Evolutionary conservation across 2,797 vertebrate genomes (phyloP).

Genomic region (Muscicapa comitata): DNA sequence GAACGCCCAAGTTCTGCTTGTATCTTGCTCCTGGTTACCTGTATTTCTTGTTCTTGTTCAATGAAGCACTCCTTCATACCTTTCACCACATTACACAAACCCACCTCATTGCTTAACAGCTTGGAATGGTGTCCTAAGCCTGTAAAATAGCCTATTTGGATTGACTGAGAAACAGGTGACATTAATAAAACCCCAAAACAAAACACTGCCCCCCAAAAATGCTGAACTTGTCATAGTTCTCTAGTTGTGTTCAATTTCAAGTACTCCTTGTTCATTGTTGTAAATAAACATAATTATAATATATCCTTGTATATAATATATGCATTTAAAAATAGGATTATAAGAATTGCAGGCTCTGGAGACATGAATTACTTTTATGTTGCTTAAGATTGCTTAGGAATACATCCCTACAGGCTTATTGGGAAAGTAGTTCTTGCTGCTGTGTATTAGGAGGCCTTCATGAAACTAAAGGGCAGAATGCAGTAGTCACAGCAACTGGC

Average conservation of each 20-base stretch:
- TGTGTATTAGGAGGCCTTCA: not conserved
- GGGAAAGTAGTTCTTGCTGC: not conserved
- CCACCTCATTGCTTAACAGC: not conserved
- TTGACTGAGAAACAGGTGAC: not conserved
- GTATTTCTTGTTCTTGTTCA: not conserved
- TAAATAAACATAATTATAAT: not conserved
- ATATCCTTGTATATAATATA: not conserved
- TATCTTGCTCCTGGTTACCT: not conserved
- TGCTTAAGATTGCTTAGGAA: not conserved
- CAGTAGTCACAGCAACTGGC: not conserved
- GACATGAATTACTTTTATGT: not conserved
- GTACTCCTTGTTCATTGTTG: not conserved
- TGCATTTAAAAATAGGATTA: not conserved
- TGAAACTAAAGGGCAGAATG: not conserved
- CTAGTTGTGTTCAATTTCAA: not conserved
- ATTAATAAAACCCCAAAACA: not conserved
- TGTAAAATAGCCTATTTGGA: not conserved
- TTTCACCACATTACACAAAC: not conserved
- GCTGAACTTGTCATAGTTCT: not conserved
- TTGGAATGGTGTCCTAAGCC: not conserved
- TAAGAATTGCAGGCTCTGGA: not conserved
- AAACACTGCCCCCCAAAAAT: rapidly evolving
- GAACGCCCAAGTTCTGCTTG: not conserved
- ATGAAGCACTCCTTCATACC: not conserved
- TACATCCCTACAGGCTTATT: not conserved